These are phyloP conservation scores for Prosopocoilus inquinatus DNA, from an alignment of 2,888 invertebrate species.

Conservation along the genomic window DNA sequence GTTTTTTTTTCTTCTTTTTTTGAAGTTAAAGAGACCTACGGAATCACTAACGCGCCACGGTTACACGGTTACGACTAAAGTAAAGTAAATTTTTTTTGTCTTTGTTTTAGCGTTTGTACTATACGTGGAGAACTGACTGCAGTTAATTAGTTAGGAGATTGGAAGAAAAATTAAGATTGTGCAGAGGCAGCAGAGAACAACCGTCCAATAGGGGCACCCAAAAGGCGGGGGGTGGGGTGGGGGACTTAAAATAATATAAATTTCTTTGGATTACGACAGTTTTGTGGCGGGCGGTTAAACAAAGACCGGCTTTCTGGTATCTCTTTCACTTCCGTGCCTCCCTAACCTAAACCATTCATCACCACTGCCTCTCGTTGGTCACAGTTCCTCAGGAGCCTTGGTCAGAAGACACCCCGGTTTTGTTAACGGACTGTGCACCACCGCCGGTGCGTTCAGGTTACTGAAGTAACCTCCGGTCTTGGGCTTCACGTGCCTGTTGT, in stretches of 20 bases:
- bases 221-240: no score
- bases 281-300: constrained; percentile 26
- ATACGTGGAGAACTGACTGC: no score
- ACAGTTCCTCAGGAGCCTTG: constrained; percentile 43
- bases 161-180: no score
- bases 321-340: constrained; percentile 33
- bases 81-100: no score
- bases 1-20: no score
- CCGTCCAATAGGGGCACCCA: no score
- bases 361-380: constrained; percentile 26
- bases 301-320: constrained; percentile 35
- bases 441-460: constrained; percentile 52
- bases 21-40: no score
- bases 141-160: no score
- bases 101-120: no score
- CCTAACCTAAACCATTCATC: constrained; percentile 38
- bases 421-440: constrained; percentile 45
- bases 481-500: constrained; percentile 84
- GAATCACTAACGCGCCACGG: no score
- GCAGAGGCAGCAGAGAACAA: no score
- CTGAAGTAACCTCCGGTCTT: constrained; percentile 81
- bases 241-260: constrained; percentile 10
- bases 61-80: no score
- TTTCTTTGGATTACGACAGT: constrained; percentile 8
- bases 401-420: constrained; percentile 43